A percentile compares a stretch with the other conserved stretches of the same genome.
These are phyloP conservation scores for Caenorhabditis doughertyi DNA, from an alignment of 2,888 invertebrate genomes.

Conservation along the genomic window DNA sequence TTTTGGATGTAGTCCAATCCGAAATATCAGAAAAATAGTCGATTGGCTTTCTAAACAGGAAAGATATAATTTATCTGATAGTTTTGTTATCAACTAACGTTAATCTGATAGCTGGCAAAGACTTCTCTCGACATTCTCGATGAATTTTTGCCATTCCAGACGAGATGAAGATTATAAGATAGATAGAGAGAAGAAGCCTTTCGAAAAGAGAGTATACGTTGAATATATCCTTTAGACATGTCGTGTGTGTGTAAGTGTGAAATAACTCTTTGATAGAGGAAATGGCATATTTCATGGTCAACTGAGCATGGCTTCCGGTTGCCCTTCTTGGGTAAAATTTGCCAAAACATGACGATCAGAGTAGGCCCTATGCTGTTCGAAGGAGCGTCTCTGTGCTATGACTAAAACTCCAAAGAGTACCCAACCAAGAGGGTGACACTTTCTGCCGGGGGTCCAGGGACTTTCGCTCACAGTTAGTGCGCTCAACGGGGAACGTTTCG, in stretches of 20 bases:
- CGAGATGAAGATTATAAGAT: constrained; percentile 32
- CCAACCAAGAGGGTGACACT: constrained; percentile 72
- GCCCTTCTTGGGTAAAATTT: background rate
- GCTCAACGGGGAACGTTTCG: constrained; percentile 70
- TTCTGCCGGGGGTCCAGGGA: constrained; percentile 77
- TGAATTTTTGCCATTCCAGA: constrained; percentile 57
- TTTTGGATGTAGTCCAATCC: constrained; percentile 57
- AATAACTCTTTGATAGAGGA: constrained; percentile 23
- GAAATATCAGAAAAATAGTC: constrained; percentile 51
- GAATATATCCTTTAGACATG: constrained; percentile 9
- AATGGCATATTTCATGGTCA: constrained; percentile 45
- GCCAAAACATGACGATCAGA: constrained; percentile 70
- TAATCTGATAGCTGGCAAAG: constrained; percentile 58
- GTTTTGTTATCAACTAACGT: constrained; percentile 28
- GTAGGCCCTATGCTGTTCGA: constrained; percentile 78
- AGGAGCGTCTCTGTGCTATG: constrained; percentile 76
- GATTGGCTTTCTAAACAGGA: constrained; percentile 39
- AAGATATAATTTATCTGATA: background rate
- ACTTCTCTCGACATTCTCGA: constrained; percentile 65
- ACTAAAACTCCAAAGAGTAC: constrained; percentile 72
- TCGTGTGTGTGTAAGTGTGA: constrained; percentile 28
- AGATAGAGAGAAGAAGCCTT: constrained; percentile 48
- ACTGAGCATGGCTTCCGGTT: constrained; percentile 35
- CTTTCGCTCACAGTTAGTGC: constrained; percentile 76
- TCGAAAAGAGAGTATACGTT: constrained; percentile 11